Base-by-base conservation (phyloP, 92 coral and sea anemone species). In the Porites lobata region DNA sequence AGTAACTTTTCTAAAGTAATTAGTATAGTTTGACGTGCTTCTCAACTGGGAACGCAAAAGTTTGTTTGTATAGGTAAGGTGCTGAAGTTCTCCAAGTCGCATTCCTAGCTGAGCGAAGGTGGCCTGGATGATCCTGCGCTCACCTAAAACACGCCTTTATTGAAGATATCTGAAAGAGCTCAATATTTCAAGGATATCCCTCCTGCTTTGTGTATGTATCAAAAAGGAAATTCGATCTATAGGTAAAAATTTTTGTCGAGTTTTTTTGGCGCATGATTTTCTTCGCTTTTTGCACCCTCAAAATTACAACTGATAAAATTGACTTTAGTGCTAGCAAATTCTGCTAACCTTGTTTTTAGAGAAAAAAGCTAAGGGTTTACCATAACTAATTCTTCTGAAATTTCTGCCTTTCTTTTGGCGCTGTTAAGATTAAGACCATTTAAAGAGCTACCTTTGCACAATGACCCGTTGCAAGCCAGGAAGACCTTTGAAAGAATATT, bases 381-480 rank as follows among this genome's bases (percentile, higher is more conserved):
- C 69, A 78, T 78, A 12, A 43, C 82, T 13, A 26, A 63, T 8
- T 78, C 54, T 78, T 59, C 82, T 3, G 58, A 51, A 18, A 19
- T 21, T n/a, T 64, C 32, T 10, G 9, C 62, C 14, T 79, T 50
- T 7, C 66, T 14, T 24, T 63, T 29, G 58, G n/a, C 20, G 18
- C 20, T 47, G 17, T 66, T 57, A 56, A 76, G 65, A n/a, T 76
- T 76, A 38, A 56, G 18, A 21, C 50, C 50, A 13, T 22, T 52
- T 24, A 17, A 38, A 68, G 65, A 1, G 50, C 1, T 17, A 38
- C 2, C 50, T 47, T 69, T 69, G 65, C 68, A 73, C 47, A 3
- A 4, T 22, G 18, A 43, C 52, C 67, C 54, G 12, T n/a, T 2
- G 43, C 86, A 81, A 18, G 69, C 15, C 15, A 65, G 66, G 20